Percentiles rank a stretch among this genome's conserved stretches.
phyloP scores from a whole-genome alignment of 2,888 invertebrate species.

The Cosmorhoe ocellata region DNA sequence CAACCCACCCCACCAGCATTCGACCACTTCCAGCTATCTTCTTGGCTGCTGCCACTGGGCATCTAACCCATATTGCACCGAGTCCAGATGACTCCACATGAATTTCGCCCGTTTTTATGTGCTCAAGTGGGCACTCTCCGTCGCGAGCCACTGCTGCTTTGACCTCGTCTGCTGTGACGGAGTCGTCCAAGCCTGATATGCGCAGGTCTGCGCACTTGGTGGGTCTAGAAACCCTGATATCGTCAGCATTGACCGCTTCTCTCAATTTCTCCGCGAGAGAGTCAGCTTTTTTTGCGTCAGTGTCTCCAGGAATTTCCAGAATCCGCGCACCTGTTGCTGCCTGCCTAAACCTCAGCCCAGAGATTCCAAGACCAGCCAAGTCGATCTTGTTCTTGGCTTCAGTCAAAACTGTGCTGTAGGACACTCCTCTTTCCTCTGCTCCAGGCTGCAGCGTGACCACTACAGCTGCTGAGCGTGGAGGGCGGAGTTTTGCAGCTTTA shows the following conservation, averaged over 20 bases:
- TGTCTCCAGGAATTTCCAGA: not conserved
- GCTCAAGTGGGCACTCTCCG: not conserved
- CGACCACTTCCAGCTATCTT: not conserved
- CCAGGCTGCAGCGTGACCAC: slow-evolving; percentile 79
- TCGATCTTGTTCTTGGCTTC: not conserved
- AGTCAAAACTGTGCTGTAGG: slow-evolving; percentile 59
- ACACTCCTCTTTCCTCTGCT: slow-evolving; percentile 42
- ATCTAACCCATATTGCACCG: not conserved
- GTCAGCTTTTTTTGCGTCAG: slow-evolving; percentile 1
- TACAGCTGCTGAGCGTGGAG: slow-evolving; percentile 68
- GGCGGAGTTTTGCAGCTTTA: not conserved
- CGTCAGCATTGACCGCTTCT: not conserved
- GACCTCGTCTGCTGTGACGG: not conserved
- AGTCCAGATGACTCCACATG: not conserved
- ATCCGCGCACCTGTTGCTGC: slow-evolving; percentile 9
- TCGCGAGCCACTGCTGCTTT: not conserved
- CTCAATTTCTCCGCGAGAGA: not conserved
- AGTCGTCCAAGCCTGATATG: slow-evolving; percentile 12
- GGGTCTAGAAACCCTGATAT: slow-evolving; percentile 4
- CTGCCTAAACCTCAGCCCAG: not conserved
- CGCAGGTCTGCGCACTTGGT: slow-evolving; percentile 1
- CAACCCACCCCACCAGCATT: not conserved
- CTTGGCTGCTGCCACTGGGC: not conserved
- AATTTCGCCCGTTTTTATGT: not conserved
- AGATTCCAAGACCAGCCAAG: not conserved